Base-by-base conservation (phyloP, 2,797 vertebrate species). In the Parauchenoglanis punctatus region DNA sequence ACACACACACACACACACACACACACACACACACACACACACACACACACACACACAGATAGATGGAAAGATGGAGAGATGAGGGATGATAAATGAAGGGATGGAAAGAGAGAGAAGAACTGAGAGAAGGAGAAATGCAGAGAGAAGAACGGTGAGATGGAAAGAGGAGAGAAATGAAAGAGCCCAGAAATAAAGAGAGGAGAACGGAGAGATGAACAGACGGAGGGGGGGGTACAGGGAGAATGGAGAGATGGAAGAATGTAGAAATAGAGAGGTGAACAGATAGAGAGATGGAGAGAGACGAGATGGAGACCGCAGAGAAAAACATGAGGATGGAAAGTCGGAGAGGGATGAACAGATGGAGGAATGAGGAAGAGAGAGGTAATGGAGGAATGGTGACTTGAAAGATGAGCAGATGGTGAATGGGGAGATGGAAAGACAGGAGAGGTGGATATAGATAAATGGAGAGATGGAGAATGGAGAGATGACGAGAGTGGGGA, bases 1-100 rank as follows among this genome's bases (percentile, higher is more conserved):
- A 92, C 91, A 91, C 91, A 90, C 92, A 56, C 88, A 91, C 89
- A 89, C 85, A 77, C 80, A 91, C 88, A 90, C 85, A 88, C 89
- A 91, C 81, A 93, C 93, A 94, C 89, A 52, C 44, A 52, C 13
- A 75, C 23, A 23, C 35, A 7, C 17, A 1, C 5, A 67, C 5
- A 1, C 13, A 65, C 25, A 63, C 23, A 61, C n/a, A 61, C 8
- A 67, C n/a, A 13, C n/a, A 68, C 15, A 17, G 2, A 68, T 12
- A 70, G 28, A 18, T 6, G 31, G 1, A 17, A 1, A 15, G 12
- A 15, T 67, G 31, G 67, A 35, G 31, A 70, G 28, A 35, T 0
- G 15, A 17, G 6, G 15, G 11, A 67, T 10, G 23, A 44, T 7
- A 44, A 25, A 20, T 17, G 31, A 1, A 23, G 68, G 40, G 40